Evolutionary conservation across 1,140 invertebrate genomes (phyloP).

Genomic region (Meloidogyne hapla): DNA sequence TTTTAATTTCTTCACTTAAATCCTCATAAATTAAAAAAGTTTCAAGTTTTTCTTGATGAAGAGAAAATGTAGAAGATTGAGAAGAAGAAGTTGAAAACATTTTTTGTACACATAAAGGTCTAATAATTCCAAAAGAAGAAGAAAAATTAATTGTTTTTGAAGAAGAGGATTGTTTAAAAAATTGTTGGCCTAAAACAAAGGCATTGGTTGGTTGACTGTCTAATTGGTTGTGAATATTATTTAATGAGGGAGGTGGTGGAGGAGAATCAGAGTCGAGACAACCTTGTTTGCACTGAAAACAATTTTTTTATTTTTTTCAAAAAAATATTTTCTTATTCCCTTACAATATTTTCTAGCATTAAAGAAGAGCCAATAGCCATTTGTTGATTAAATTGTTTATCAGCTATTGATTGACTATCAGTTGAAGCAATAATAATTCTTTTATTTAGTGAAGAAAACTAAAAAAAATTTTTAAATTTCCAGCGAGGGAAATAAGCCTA

Average conservation of each 20-base stretch:
- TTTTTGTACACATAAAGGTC: conserved; percentile 3
- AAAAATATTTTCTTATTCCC: not conserved
- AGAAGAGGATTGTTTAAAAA: conserved; percentile 1
- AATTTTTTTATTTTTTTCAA: not conserved
- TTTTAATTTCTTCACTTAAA: not conserved
- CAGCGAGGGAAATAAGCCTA: conserved; percentile 16
- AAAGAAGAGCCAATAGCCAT: not conserved
- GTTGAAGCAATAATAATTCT: not conserved
- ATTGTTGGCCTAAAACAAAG: conserved; percentile 19
- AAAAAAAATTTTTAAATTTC: conserved; percentile 8
- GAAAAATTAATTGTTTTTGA: not conserved
- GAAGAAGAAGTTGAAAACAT: conserved; percentile 10
- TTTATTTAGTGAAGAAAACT: not conserved
- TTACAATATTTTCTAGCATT: conserved; percentile 1
- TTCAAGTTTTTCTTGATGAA: conserved; percentile 17
- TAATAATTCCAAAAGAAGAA: conserved; percentile 5
- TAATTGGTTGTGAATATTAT: not conserved
- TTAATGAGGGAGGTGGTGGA: not conserved
- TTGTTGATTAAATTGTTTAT: not conserved
- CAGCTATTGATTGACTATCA: not conserved
- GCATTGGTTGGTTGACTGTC: not conserved
- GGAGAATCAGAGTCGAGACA: conserved; percentile 8
- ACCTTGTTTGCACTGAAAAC: not conserved
- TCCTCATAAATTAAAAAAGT: conserved; percentile 9
- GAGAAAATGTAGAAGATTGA: not conserved